These are phyloP conservation scores for Dipodomys merriami DNA, from an alignment of 2,113 vertebrate species.

Conservation along the genomic window DNA sequence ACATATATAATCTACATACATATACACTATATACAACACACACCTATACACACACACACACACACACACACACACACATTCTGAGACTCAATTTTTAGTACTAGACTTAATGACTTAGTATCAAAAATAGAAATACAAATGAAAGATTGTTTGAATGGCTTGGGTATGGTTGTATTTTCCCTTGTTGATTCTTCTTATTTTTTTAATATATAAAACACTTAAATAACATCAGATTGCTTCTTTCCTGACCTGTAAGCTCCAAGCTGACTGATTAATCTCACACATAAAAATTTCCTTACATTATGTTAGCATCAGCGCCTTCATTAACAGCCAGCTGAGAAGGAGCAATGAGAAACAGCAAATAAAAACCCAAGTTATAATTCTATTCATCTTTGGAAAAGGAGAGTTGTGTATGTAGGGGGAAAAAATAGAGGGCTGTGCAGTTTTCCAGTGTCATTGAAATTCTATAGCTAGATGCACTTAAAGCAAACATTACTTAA, in stretches of 20 bases:
- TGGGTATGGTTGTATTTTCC: not conserved
- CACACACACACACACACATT: not conserved
- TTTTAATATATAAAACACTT: slow-evolving; percentile 56
- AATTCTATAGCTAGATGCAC: not conserved
- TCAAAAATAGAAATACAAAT: slow-evolving; percentile 17
- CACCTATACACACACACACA: not conserved
- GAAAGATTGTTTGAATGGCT: not conserved
- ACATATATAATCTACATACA: no score
- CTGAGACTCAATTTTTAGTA: not conserved
- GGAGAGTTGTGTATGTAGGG: slow-evolving; percentile 12
- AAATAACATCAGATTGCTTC: slow-evolving; percentile 53
- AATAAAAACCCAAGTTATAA: not conserved
- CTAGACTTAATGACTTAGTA: slow-evolving; percentile 38
- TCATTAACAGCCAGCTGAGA: slow-evolving; percentile 43
- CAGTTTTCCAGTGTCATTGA: not conserved
- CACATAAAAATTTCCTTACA: not conserved
- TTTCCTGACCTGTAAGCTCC: slow-evolving; percentile 10
- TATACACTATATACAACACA: no score
- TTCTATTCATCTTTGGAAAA: slow-evolving; percentile 43
- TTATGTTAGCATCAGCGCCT: not conserved
- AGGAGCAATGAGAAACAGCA: not conserved
- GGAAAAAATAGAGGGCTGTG: not conserved
- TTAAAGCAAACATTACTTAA: slow-evolving; percentile 57
- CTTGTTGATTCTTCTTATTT: not conserved
- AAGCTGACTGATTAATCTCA: not conserved